phyloP scores from a whole-genome alignment of 1,140 invertebrate genomes.

The Drosophila tani region DNA sequence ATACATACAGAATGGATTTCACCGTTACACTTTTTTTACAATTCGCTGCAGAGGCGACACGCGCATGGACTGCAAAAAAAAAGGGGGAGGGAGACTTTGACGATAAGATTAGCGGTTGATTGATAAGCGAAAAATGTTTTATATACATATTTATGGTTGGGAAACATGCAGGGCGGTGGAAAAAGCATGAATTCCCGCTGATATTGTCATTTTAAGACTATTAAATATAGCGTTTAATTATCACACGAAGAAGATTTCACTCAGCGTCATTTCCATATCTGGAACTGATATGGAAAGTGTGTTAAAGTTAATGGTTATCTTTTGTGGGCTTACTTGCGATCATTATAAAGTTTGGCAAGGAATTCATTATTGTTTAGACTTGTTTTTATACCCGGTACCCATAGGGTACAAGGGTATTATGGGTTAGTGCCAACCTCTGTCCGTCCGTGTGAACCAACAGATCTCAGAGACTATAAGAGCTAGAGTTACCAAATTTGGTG shows the following conservation, averaged over 20 bases:
- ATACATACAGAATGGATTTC: conserved; percentile 39
- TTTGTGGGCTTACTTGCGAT: background rate
- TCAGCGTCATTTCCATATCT: background rate
- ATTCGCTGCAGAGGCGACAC: conserved; percentile 19
- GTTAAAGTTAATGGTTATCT: background rate
- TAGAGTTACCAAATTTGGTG: too few species aligned
- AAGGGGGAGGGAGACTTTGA: conserved; percentile 12
- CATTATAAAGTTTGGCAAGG: too few species aligned
- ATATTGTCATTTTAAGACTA: conserved; percentile 19
- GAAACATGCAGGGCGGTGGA: conserved; percentile 7
- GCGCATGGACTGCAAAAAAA: conserved; percentile 31
- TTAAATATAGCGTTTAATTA: conserved; percentile 1
- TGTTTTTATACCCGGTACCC: too few species aligned
- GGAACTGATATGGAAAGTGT: background rate
- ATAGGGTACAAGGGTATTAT: too few species aligned
- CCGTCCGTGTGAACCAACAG: too few species aligned
- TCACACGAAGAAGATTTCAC: background rate
- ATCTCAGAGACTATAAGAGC: too few species aligned
- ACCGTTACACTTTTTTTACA: conserved; percentile 53
- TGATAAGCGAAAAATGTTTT: conserved; percentile 39
- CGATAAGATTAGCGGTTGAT: conserved; percentile 37
- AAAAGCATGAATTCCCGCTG: conserved; percentile 1
- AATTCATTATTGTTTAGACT: too few species aligned
- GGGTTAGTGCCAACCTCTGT: too few species aligned
- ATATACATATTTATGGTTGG: conserved; percentile 25